Base-by-base conservation (phyloP, 2,888 invertebrate genomes). In the Eilema griseolum region DNA sequence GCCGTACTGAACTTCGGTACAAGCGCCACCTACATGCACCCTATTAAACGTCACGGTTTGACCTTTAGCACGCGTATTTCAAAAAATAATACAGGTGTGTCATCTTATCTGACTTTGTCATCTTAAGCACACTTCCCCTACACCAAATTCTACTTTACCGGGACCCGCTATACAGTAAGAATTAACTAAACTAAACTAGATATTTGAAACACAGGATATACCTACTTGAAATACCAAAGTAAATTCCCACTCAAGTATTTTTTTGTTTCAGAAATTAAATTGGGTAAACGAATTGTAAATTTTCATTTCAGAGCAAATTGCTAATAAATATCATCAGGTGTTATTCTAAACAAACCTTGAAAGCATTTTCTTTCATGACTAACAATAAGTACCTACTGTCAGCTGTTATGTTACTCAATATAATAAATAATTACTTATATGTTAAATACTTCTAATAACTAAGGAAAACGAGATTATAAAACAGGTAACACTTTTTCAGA, bases 251-350 rank as follows among this genome's bases (percentile, higher is more conserved):
- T 46, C 20, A 46, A 46, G 1, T 46, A 46, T 26, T 4, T 28
- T 28, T 28, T 28, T 28, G 31, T 33, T 33, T 33, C 31, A 33
- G 4, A 33, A 33, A 33, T 61, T 16, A n/a, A n/a, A n/a, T n/a
- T n/a, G n/a, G n/a, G n/a, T 12, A 61, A 37, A 52, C 7, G 10
- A n/a, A 12, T 59, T 26, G 16, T 16, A 16, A 20, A 59, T 10
- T 41, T 41, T 16, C 2, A 63, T 46, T 52, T 14, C 24, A 31
- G 7, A 56, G 28, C 52, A 23, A 65, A 24, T 37, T 73, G 28
- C 24, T 20, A 63, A 63, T 69, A 70, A 26, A 83, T 83, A 83
- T 63, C 26, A n/a, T 61, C 71, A 80, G 80, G 80, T 81, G 71
- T 65, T 64, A 14, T n/a, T 31, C 23, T 56, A 46, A 60, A 46